Base-by-base conservation (phyloP, 2,888 invertebrate species). In the Tortricodes alternella region DNA sequence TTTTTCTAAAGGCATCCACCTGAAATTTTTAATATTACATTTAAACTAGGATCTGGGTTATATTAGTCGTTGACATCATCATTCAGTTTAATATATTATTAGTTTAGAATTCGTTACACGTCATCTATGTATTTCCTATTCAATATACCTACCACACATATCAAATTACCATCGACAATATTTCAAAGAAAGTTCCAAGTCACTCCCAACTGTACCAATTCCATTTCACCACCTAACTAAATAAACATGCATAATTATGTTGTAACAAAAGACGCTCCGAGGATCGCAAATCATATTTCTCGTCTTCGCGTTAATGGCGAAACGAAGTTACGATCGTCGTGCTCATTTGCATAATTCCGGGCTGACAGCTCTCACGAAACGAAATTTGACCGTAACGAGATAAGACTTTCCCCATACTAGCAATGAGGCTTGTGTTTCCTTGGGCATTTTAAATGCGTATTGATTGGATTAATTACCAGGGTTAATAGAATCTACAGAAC, bases 261-360 rank as follows among this genome's bases (percentile, higher is more conserved):
- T 23, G 53, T 55, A 55, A 55, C 55, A 71, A 63, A 62, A 57
- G 61, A 56, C 50, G 62, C 62, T 62, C 52, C 48, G 62, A 61
- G 60, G 61, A 63, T 72, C 70, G 68, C 71, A 78, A 80, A 77
- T 77, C 78, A 67, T 64, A 66, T 66, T 65, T 59, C 60, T 60
- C 61, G 60, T 61, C 63, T 66, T 65, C 64, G 48, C 59, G 68
- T 64, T 80, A 79, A 80, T 78, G 76, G 73, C 58, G 58, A 63
- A 73, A 81, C 74, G 60, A 65, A 74, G 78, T 83, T 81, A 82
- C 73, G 74, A 73, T 73, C 73, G 65, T 55, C 48, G 55, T 27
- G 11, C 43, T 15, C 48, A 55, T 55, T 55, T 55, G 55, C 55
- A 55, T 55, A 48, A 55, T 55, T 55, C 55, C 41, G 15, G 35